Base-by-base conservation (phyloP, 2,888 invertebrate species). In the Trachelus stipa region DNA sequence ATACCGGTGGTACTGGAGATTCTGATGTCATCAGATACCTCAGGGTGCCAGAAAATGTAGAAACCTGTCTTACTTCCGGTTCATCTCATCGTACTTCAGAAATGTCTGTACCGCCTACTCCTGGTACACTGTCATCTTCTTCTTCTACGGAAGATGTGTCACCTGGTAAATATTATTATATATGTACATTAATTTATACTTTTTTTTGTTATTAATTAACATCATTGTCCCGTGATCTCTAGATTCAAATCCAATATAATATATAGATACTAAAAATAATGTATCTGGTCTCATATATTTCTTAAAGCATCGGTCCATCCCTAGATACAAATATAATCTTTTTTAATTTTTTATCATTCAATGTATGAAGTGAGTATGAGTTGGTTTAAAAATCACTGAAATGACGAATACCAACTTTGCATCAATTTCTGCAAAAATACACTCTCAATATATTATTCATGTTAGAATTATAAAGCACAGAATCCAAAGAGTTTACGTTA, bases 91-190 rank as follows among this genome's bases (percentile, higher is more conserved):
- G 82, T 34, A 90, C 91, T 68, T 90, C 90, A 15, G 94, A 94
- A 74, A 93, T 94, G 83, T 93, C 94, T 78, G 93, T 92, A 69
- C 93, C 92, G 68, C 93, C 92, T 23, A 95, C 95, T 40, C 94
- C 95, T 68, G 93, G 94, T 75, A 94, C 95, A 1, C 92, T 95
- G 4, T 95, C 95, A 12, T 95, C 96, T 0, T 95, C 95, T 68
- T 96, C 96, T 71, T 96, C 96, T 0, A 94, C 94, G 83, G 96
- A 96, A 86, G 96, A 96, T 85, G 91, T 93, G 73, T 91, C 92
- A 78, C 90, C 92, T 73, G 93, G 93, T 79, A 83, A 56, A 56
- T 1, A 56, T 56, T 56, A 56, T 23, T 15, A 4, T 6, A 9
- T 56, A 40, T 56, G 15, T 9, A 40, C 9, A 56, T 6, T 56